Evolutionary conservation across 2,797 vertebrate species (phyloP), one percentile per base, ranked within the genome.

Genomic region (Micrastur ruficollis): DNA sequence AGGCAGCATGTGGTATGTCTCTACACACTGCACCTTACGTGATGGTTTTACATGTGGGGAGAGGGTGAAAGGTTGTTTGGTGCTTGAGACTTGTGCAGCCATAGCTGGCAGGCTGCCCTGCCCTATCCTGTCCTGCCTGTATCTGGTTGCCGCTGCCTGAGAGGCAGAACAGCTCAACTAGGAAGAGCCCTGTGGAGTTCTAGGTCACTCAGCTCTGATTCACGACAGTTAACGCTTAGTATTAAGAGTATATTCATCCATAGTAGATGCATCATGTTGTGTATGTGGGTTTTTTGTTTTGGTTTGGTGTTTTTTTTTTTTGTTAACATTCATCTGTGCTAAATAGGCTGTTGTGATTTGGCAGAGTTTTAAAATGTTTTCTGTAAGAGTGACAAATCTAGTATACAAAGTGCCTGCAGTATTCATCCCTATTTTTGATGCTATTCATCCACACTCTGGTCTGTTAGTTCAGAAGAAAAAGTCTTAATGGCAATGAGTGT

Each of bases 131-230:
- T 49, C 29, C 23, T 87, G 81, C 58, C 34, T 17, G 5, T 22
- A 4, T 3, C 46, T 75, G 71, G 3, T 6, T 47, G 29, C 31
- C 0, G 4, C 22, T 31, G 42, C 56, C 22, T 4, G 12, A 12
- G 46, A 34, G 27, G 0, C 0, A 1, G 22, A 61, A 18, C 13
- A 26, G 27, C 56, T 49, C 20, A 6, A 5, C 20, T 53, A 8
- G 3, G 18, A 34, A 11, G 18, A 44, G 19, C 20, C 29, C 14
- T 0, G 0, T 0, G 2, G 22, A 61, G 36, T 46, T 70, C 36
- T 70, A 58, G 76, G 66, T 55, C 55, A 9, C 49, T 62, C 7
- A 4, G 12, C 50, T 95, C 58, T n/a, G 26, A 49, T 42, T 90
- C 34, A 14, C 4, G 17, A 4, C 32, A n/a, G 26, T 68, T 53